A percentile compares a stretch with the other conserved stretches of the same genome.
These are phyloP conservation scores for Acanthoscelides obtectus DNA, from an alignment of 2,888 invertebrate genomes.

Conservation along the genomic window DNA sequence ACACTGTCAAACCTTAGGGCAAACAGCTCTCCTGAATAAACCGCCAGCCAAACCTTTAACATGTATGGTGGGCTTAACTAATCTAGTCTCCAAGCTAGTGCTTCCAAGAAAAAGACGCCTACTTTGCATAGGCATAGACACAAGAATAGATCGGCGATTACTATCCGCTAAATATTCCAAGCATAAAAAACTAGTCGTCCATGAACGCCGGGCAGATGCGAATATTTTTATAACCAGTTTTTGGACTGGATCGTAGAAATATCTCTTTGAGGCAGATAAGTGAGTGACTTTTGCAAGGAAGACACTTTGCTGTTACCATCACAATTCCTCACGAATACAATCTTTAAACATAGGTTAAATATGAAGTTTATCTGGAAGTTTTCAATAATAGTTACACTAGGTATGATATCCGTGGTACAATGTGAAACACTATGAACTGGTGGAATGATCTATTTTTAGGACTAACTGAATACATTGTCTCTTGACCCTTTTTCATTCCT, in stretches of 20 bases:
- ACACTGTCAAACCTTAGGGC: too few species aligned
- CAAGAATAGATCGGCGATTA: constrained; percentile 22
- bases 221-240: constrained; percentile 34
- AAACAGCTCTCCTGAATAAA: too few species aligned
- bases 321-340: too few species aligned
- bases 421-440: too few species aligned
- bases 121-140: background rate
- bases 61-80: background rate
- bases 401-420: too few species aligned
- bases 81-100: background rate
- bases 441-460: too few species aligned
- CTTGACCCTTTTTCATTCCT: too few species aligned
- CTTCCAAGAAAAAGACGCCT: background rate
- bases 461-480: too few species aligned
- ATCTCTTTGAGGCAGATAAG: background rate
- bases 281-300: constrained; percentile 8
- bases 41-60: too few species aligned
- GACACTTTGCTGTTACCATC: constrained; percentile 1
- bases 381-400: too few species aligned
- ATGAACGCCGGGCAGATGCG: constrained; percentile 33
- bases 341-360: too few species aligned
- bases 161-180: constrained; percentile 23
- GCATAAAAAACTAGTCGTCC: constrained; percentile 37
- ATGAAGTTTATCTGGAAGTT: too few species aligned
- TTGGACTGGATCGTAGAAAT: constrained; percentile 6